Evolutionary conservation across 2,888 invertebrate genomes (phyloP), one percentile per base, ranked within the genome.

Genomic region (Zygaena filipendulae): DNA sequence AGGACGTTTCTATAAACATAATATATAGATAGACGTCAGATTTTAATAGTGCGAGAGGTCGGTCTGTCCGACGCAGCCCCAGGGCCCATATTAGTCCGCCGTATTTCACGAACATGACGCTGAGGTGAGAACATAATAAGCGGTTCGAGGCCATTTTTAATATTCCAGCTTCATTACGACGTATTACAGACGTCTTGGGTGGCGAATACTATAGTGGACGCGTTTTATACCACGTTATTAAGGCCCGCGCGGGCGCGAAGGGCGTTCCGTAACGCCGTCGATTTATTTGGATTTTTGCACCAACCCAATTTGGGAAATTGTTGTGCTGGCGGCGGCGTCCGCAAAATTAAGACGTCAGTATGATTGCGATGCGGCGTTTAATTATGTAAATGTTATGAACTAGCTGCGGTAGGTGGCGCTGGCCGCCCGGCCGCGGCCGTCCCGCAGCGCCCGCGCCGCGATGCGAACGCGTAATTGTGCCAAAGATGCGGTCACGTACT

Each of bases 91-190:
- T 77, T 74, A 75, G 59, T 62, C 62, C 50, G 61, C 67, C 66
- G 74, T 74, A 77, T 75, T 72, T 75, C 68, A 75, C 68, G 60
- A 67, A 49, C 52, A 60, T 49, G 57, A 70, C 61, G 68, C 58
- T 62, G 72, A 79, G 75, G 77, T 79, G 77, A 75, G 77, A 79
- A 77, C 72, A 67, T 77, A 77, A 79, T 79, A 75, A 77, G 77
- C 72, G 67, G 79, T 70, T 72, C 52, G 69, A 56, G 45, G 52
- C 68, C 74, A 74, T 75, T 79, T 77, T 79, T 79, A 79, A 77
- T 79, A 75, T 75, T 77, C 74, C 62, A 55, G 72, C 74, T 72
- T 79, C 74, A 75, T 79, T 77, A 79, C 72, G 64, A 62, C 70
- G 63, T 72, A 79, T 79, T 77, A 75, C 72, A 68, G 66, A 64